A percentile compares a stretch with the other conserved stretches of the same genome.
Evolutionary conservation across 2,113 vertebrate species (phyloP).

Genomic region (Oreocharis arfaki): DNA sequence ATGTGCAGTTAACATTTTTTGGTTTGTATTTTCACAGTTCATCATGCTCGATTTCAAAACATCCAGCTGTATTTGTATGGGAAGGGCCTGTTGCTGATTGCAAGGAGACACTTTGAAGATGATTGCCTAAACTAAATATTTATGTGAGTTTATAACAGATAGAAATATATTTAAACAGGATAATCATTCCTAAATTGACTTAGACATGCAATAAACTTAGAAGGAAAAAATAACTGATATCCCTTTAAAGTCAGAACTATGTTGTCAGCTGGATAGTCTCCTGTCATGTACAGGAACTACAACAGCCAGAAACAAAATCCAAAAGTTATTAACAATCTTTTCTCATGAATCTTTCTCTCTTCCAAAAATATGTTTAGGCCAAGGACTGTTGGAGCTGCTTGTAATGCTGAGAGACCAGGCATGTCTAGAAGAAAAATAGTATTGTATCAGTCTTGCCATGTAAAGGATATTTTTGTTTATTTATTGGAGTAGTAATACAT

Average conservation of each 20-base stretch:
- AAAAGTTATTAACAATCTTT: neutral
- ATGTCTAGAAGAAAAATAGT: neutral
- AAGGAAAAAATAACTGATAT: neutral
- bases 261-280: neutral
- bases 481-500: neutral
- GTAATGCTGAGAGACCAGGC: neutral
- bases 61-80: neutral
- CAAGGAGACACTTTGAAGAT: neutral
- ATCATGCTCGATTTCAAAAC: neutral
- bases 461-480: neutral
- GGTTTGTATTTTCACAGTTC: neutral
- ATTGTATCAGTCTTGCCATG: neutral
- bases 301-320: neutral
- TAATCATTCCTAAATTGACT: neutral
- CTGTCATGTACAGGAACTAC: neutral
- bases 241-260: neutral
- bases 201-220: neutral
- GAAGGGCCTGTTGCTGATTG: neutral
- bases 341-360: neutral
- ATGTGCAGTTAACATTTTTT: neutral
- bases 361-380: neutral
- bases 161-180: neutral
- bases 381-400: neutral
- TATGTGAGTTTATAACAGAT: neutral
- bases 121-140: constrained; percentile 30